phyloP scores from a whole-genome alignment of 2,888 invertebrate genomes.

The Ectropis crepuscularia region DNA sequence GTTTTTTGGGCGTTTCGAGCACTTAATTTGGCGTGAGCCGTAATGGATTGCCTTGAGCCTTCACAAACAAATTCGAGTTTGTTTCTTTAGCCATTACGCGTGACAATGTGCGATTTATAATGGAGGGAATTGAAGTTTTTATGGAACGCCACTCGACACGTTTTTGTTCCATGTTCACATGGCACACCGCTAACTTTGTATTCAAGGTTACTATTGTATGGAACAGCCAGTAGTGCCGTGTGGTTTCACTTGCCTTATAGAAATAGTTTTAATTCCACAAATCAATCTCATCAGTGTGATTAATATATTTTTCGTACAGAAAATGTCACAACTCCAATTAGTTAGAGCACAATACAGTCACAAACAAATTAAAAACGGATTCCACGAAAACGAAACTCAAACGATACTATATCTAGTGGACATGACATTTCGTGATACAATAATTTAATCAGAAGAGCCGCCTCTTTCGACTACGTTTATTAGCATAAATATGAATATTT shows the following conservation, averaged over 20 bases:
- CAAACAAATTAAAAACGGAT: conserved; percentile 9
- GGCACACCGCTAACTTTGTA: conserved; percentile 28
- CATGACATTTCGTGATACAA: conserved; percentile 36
- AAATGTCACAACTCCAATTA: too few species aligned
- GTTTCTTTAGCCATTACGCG: conserved; percentile 33
- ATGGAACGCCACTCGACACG: conserved; percentile 29
- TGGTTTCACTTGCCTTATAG: too few species aligned
- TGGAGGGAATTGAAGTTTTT: conserved; percentile 35
- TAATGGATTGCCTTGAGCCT: conserved; percentile 17
- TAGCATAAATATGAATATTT: conserved; percentile 41
- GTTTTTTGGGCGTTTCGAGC: conserved; percentile 1
- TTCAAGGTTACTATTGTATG: conserved; percentile 32
- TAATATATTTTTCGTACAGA: too few species aligned
- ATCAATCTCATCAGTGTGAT: too few species aligned
- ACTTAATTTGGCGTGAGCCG: conserved; percentile 4
- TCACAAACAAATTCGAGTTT: conserved; percentile 15
- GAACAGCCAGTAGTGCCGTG: too few species aligned
- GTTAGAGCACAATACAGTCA: background rate
- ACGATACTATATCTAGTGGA: conserved; percentile 10
- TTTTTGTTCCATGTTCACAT: conserved; percentile 38
- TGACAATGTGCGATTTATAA: conserved; percentile 41
- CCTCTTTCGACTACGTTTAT: conserved; percentile 42
- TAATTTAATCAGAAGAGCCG: conserved; percentile 37
- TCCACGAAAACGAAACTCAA: too few species aligned
- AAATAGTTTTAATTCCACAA: too few species aligned